Evolutionary conservation across 2,888 invertebrate genomes (phyloP), one percentile per base, ranked within the genome.

Genomic region (Pheosia tremula): DNA sequence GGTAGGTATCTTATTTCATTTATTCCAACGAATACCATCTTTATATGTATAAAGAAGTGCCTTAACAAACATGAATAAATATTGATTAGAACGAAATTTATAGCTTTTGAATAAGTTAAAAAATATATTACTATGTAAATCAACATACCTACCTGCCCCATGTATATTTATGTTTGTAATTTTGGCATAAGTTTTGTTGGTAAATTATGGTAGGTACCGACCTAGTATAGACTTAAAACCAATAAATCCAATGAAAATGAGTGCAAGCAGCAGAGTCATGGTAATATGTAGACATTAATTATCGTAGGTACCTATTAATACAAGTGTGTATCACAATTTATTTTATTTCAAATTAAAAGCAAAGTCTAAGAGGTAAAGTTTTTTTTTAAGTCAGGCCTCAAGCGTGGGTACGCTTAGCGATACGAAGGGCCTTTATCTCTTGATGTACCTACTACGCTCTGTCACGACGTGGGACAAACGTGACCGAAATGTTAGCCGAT

Each of bases 401-500:
- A 39, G 13, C 55, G 38, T 55, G 55, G 55, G 39, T 39, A 38
- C 55, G n/a, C n/a, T 8, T n/a, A 53, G 47, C 45, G 53, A 58
- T 54, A 39, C 49, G 56, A 81, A 84, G 83, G 84, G 85, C 85
- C 86, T 90, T 93, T 93, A 93, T 93, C 93, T 91, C 85, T 84
- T 90, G 90, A 92, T 88, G 85, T 89, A 24, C 0, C 24, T n/a
- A n/a, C 24, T 24, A 90, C 81, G 82, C 83, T 79, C 83, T 89
- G 91, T 93, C 93, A 91, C 92, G 93, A 90, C 84, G 73, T 71
- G 77, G 78, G 76, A 77, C 77, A 80, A 80, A 93, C 93, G 93
- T 93, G 93, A 93, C 91, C 84, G 81, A 88, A 90, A 91, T 91
- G 84, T 84, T 81, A 81, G 82, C 78, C 81, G 85, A 86, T 89